Percentiles rank a stretch among this genome's conserved stretches.
These are phyloP conservation scores for Sympetrum striolatum DNA, from an alignment of 2,888 invertebrate genomes.

Conservation along the genomic window DNA sequence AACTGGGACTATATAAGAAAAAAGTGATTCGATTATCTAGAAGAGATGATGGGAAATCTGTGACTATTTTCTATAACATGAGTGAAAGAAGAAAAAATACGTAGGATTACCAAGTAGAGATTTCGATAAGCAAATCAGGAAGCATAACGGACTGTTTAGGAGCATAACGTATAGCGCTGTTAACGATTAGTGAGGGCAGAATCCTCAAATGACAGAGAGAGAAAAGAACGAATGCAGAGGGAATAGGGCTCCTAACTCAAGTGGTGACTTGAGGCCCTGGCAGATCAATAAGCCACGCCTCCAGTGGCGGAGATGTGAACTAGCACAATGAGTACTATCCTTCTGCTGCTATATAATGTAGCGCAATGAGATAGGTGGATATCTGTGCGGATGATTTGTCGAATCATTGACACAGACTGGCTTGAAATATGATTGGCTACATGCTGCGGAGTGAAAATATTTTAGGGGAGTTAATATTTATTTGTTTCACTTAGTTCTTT, in stretches of 20 bases:
- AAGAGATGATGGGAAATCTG: too few species aligned
- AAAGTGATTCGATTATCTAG: too few species aligned
- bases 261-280: slow-evolving; percentile 36
- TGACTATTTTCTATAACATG: too few species aligned
- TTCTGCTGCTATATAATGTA: neutral
- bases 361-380: neutral
- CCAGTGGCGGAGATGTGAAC: slow-evolving; percentile 34
- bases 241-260: slow-evolving; percentile 14
- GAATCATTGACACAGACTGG: neutral
- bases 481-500: neutral
- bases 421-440: neutral
- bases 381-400: neutral
- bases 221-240: neutral
- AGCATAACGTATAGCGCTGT: too few species aligned
- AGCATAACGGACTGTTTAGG: too few species aligned
- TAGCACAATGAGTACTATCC: slow-evolving; percentile 25
- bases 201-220: too few species aligned
- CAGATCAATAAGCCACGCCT: slow-evolving; percentile 40
- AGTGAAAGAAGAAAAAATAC: too few species aligned
- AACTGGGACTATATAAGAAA: too few species aligned
- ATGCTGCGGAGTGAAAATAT: neutral
- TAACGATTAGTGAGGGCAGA: too few species aligned
- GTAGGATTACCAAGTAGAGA: too few species aligned
- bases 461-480: neutral
- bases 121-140: too few species aligned